These are phyloP conservation scores for Hemitrygon akajei DNA, from an alignment of 2,797 vertebrate species.

Conservation along the genomic window DNA sequence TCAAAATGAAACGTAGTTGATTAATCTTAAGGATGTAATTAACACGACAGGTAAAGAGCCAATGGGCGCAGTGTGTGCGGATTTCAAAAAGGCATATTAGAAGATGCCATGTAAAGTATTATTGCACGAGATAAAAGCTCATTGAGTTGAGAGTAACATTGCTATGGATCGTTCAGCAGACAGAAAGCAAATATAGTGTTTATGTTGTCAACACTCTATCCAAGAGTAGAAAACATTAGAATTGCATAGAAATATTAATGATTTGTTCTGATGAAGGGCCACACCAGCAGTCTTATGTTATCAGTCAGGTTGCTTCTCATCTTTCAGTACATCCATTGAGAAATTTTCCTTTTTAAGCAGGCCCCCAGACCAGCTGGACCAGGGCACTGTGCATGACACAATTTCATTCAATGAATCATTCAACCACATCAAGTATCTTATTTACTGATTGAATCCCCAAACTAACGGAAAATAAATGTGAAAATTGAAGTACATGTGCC, in stretches of 20 bases:
- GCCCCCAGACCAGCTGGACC: background rate
- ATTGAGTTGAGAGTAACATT: no score
- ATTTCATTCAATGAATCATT: constrained; percentile 1
- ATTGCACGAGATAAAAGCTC: no score
- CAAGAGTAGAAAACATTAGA: background rate
- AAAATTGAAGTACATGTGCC: background rate
- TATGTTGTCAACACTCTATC: background rate
- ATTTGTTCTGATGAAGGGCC: background rate
- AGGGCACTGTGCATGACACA: background rate
- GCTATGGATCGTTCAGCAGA: no score
- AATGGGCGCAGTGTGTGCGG: no score
- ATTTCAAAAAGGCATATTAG: no score
- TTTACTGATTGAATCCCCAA: constrained; percentile 1
- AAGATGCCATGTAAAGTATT: no score
- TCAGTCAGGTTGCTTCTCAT: background rate
- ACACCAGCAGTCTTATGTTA: background rate
- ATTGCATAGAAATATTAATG: background rate
- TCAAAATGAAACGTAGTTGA: no score
- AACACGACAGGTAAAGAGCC: no score
- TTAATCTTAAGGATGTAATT: no score
- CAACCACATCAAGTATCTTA: background rate
- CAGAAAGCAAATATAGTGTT: background rate
- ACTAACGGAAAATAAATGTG: background rate
- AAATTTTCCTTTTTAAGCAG: background rate
- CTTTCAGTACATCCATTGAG: background rate